A percentile compares a stretch with the other conserved stretches of the same genome.
phyloP scores from a whole-genome alignment of 1,140 invertebrate species.

The Lerema accius region DNA sequence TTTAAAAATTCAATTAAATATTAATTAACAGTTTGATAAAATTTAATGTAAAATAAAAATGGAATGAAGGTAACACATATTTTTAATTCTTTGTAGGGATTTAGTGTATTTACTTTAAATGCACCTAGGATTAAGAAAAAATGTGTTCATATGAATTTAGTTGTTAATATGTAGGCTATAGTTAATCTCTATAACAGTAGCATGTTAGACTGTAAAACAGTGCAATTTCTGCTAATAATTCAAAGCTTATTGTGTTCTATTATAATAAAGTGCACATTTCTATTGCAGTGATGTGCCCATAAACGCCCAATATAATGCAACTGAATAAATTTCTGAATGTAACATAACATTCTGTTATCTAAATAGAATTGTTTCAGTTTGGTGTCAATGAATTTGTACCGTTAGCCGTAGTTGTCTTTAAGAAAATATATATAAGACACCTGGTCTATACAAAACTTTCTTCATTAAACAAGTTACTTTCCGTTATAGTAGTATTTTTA shows the following conservation, averaged over 20 bases:
- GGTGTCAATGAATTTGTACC: conserved; percentile 11
- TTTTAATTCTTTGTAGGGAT: conserved; percentile 52
- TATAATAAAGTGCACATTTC: conserved; percentile 22
- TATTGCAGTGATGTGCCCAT: conserved; percentile 31
- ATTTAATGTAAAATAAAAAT: conserved; percentile 27
- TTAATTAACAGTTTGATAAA: conserved; percentile 10
- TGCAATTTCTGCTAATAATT: conserved; percentile 56
- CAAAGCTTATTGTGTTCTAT: conserved; percentile 41
- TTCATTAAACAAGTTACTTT: conserved; percentile 63
- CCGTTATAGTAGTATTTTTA: conserved; percentile 39
- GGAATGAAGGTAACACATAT: conserved; percentile 18
- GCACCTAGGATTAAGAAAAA: conserved; percentile 73
- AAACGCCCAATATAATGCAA: conserved; percentile 33
- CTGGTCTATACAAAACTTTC: conserved; percentile 35
- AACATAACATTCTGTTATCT: conserved; percentile 40
- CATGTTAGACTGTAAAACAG: conserved; percentile 71
- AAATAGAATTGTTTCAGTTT: conserved; percentile 29
- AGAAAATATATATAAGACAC: conserved; percentile 35
- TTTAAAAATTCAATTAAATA: conserved; percentile 17
- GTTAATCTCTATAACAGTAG: conserved; percentile 58
- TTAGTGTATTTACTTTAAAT: conserved; percentile 66
- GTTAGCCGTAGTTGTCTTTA: conserved; percentile 20
- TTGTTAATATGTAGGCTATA: conserved; percentile 65
- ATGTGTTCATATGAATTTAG: conserved; percentile 81
- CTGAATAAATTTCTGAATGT: conserved; percentile 33